phyloP scores from a whole-genome alignment of 2,888 invertebrate genomes.

The Caenorhabditis afra region DNA sequence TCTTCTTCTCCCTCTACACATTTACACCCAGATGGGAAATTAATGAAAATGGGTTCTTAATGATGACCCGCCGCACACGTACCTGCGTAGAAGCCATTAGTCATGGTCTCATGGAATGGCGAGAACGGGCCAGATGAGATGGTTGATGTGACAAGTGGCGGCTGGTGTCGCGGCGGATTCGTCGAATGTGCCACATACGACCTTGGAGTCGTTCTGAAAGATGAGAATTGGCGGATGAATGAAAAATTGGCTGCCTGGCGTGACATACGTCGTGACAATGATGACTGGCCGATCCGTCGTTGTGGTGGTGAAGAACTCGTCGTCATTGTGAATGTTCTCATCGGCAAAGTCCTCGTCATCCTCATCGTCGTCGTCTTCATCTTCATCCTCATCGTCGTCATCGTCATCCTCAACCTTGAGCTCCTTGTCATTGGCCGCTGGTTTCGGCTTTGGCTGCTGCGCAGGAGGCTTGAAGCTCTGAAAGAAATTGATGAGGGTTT shows the following conservation, averaged over 20 bases:
- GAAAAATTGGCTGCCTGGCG: conserved; percentile 12
- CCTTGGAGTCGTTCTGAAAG: conserved; percentile 45
- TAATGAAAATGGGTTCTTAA: conserved; percentile 47
- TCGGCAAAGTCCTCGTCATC: conserved; percentile 63
- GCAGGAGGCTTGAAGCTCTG: conserved; percentile 54
- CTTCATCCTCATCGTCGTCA: conserved; percentile 60
- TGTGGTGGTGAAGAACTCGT: conserved; percentile 48
- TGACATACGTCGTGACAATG: conserved; percentile 40
- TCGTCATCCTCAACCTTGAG: conserved; percentile 56
- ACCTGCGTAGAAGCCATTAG: conserved; percentile 65
- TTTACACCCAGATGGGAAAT: conserved; percentile 3
- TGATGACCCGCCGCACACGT: conserved; percentile 3
- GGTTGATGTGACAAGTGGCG: conserved; percentile 51
- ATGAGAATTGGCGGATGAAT: neutral
- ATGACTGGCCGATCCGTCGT: conserved; percentile 32
- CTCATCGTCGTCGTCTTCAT: conserved; percentile 56
- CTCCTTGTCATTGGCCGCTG: conserved; percentile 50
- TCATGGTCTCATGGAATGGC: conserved; percentile 65
- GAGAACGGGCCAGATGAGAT: conserved; percentile 60
- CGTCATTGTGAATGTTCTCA: conserved; percentile 58
- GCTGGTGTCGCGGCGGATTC: conserved; percentile 46
- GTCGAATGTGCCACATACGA: conserved; percentile 46
- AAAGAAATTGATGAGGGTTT: neutral
- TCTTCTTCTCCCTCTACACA: conserved; percentile 1
- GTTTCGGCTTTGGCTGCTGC: conserved; percentile 50